Evolutionary conservation across 2,888 invertebrate genomes (phyloP).

Genomic region (Apotomis betuletana): DNA sequence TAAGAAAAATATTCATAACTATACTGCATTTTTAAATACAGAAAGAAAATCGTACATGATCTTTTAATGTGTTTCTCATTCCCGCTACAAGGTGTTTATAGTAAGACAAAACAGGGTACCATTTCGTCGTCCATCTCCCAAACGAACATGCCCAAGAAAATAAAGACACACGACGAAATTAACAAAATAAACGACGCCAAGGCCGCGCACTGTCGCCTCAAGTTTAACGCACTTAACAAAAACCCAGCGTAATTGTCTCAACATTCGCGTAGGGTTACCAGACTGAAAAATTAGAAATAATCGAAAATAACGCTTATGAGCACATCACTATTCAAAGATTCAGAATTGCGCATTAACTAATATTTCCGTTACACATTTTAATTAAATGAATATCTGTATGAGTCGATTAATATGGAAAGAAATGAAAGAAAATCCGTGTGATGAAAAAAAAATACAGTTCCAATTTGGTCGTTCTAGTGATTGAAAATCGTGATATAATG

Average conservation of each 20-base stretch:
- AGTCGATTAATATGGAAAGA: too few relatives aligned
- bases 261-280: conserved; percentile 54
- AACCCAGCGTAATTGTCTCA: conserved; percentile 65
- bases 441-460: too few relatives aligned
- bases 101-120: conserved; percentile 1
- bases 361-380: background rate
- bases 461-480: too few relatives aligned
- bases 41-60: background rate
- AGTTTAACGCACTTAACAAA: conserved; percentile 33
- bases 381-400: background rate
- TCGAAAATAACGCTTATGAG: background rate
- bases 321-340: background rate
- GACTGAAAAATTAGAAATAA: conserved; percentile 2
- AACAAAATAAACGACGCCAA: conserved; percentile 26
- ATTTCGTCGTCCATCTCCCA: conserved; percentile 4
- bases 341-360: background rate
- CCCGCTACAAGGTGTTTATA: background rate
- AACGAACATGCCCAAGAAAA: conserved; percentile 5
- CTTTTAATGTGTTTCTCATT: background rate
- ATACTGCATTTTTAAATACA: background rate
- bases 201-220: conserved; percentile 26
- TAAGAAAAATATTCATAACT: background rate
- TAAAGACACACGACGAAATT: conserved; percentile 28
- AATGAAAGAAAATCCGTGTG: too few relatives aligned
- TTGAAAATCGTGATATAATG: background rate